Evolutionary conservation across 2,113 vertebrate species (phyloP).

Genomic region (Coracopsis vasa): DNA sequence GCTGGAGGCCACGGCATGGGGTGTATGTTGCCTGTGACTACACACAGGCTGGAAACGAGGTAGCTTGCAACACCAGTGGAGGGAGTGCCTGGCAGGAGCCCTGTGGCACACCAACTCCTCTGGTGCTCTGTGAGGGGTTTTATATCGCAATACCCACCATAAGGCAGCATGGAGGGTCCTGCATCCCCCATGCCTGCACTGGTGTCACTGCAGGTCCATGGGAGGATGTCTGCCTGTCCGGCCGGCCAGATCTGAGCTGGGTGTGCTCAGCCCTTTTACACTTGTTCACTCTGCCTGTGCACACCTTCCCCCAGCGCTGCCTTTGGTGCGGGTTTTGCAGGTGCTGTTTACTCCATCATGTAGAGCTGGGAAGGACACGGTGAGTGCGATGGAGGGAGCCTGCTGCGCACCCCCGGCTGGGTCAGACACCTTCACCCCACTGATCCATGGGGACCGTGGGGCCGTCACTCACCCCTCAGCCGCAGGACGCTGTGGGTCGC

Average conservation of each 20-base stretch:
- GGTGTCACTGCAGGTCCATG: accelerated
- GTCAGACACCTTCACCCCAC: background rate
- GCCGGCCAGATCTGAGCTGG: background rate
- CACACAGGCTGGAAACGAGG: background rate
- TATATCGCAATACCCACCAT: accelerated
- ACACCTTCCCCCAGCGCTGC: background rate
- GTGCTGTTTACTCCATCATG: background rate
- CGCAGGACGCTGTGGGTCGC: accelerated
- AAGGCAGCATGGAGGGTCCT: background rate
- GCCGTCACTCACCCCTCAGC: accelerated
- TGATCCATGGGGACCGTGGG: accelerated
- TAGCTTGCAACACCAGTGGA: background rate
- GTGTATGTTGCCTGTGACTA: background rate
- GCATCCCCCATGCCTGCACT: accelerated
- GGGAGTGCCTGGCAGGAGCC: background rate
- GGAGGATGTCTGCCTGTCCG: background rate
- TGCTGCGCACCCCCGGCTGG: accelerated
- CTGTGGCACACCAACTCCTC: background rate
- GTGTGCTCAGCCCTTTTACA: background rate
- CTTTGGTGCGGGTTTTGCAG: background rate
- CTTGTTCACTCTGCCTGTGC: background rate
- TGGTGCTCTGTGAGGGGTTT: background rate
- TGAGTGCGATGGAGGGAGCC: background rate
- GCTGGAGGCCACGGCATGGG: background rate
- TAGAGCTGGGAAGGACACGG: accelerated